Evolutionary conservation across 2,113 vertebrate species (phyloP).

Genomic region (Typhlomys cinereus): DNA sequence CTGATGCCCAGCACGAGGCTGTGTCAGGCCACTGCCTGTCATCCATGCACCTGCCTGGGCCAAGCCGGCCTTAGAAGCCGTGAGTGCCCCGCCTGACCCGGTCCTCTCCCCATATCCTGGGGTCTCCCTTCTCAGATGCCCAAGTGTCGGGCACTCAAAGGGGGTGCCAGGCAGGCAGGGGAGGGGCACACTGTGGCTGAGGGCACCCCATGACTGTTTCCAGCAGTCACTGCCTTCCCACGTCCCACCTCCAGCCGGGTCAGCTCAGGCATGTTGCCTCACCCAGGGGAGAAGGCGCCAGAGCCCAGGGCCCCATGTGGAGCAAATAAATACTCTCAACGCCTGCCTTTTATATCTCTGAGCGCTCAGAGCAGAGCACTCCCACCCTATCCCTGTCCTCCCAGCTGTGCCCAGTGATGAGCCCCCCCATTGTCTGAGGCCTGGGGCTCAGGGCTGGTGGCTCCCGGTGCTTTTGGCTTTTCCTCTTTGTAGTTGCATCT

Average conservation of each 20-base stretch:
- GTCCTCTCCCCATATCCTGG: background rate
- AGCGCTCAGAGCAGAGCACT: conserved; percentile 66
- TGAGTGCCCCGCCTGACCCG: background rate
- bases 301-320: background rate
- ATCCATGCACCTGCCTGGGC: conserved; percentile 63
- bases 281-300: background rate
- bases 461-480: background rate
- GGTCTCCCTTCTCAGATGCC: background rate
- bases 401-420: too few species aligned
- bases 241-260: background rate
- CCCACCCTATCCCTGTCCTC: too few species aligned
- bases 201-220: conserved; percentile 70
- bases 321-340: conserved; percentile 79
- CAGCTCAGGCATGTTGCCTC: background rate
- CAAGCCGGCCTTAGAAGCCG: conserved; percentile 51
- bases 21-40: too few species aligned
- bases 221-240: conserved; percentile 84
- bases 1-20: background rate
- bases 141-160: background rate
- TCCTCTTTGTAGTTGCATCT: conserved; percentile 73
- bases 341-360: conserved; percentile 82
- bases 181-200: background rate
- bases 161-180: background rate
- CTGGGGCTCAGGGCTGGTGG: background rate
- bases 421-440: conserved; percentile 69